Base-by-base conservation (phyloP, 2,888 invertebrate genomes). In the Thysanoteuthis rhombus region DNA sequence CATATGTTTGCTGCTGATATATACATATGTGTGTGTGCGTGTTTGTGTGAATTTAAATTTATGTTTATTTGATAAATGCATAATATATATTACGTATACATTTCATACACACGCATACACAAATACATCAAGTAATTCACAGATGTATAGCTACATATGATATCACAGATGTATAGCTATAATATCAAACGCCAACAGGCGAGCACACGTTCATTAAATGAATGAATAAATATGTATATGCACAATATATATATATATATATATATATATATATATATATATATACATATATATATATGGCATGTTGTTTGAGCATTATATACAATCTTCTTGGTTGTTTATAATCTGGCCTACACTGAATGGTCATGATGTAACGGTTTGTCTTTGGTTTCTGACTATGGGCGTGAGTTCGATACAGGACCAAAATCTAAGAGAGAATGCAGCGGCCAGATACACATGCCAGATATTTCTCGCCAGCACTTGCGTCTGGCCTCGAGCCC, bases 401-500 rank as follows among this genome's bases (percentile, higher is more conserved):
- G n/a, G n/a, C n/a, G 12, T 12, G 19, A 12, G n/a, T 75, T 75
- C n/a, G n/a, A n/a, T 75, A n/a, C 12, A n/a, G 12, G n/a, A 75
- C 16, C n/a, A 75, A 75, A n/a, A 75, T 75, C 16, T 75, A n/a
- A 75, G 75, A 75, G 12, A n/a, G 36, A n/a, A n/a, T 75, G 75
- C n/a, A n/a, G 12, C 75, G 75, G n/a, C 75, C 75, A 75, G 75
- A n/a, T 75, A n/a, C 75, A 75, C 36, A 75, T 75, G 75, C 16
- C n/a, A 75, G 75, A 75, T 19, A 36, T 16, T 75, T 75, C 36
- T 75, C 75, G 75, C 75, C n/a, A 75, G 75, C 75, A n/a, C 16
- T 75, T 75, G 75, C n/a, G 75, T 75, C 75, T 75, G 75, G 75
- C 75, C 75, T 75, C 75, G n/a, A n/a, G n/a, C 75, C n/a, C 75